Evolutionary conservation across 2,113 vertebrate species (phyloP).

Genomic region (Ictalurus punctatus): DNA sequence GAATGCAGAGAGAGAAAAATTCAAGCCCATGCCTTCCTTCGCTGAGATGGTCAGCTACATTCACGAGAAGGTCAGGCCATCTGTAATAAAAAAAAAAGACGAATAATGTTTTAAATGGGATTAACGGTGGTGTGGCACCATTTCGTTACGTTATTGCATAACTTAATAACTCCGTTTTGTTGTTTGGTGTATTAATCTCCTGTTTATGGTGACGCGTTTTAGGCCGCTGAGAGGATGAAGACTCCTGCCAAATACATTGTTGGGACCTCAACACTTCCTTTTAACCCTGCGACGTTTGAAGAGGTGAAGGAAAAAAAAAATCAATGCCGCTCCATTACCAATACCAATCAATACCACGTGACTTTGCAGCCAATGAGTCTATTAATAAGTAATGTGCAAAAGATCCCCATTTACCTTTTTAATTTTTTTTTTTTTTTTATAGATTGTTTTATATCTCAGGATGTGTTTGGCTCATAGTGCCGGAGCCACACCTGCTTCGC

Average conservation of each 20-base stretch:
- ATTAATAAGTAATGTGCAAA: constrained; percentile 5
- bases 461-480: constrained; percentile 95
- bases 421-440: neutral
- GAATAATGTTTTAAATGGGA: neutral
- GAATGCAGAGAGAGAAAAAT: constrained; percentile 80
- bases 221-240: constrained; percentile 94
- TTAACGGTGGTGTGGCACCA: neutral
- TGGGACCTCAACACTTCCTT: constrained; percentile 87
- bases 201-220: constrained; percentile 41
- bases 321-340: neutral
- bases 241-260: constrained; percentile 90
- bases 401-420: neutral
- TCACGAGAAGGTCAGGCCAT: constrained; percentile 86
- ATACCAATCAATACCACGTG: neutral
- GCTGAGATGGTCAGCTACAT: constrained; percentile 95
- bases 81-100: neutral
- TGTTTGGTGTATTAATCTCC: neutral
- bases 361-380: neutral
- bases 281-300: constrained; percentile 92
- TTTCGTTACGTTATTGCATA: neutral
- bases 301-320: constrained; percentile 75
- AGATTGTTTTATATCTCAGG: constrained; percentile 94
- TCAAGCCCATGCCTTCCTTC: constrained; percentile 90
- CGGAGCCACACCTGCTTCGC: constrained; percentile 82
- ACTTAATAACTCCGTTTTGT: neutral